Base-by-base conservation (phyloP, 2,113 vertebrate species). In the Amia ocellicauda region DNA sequence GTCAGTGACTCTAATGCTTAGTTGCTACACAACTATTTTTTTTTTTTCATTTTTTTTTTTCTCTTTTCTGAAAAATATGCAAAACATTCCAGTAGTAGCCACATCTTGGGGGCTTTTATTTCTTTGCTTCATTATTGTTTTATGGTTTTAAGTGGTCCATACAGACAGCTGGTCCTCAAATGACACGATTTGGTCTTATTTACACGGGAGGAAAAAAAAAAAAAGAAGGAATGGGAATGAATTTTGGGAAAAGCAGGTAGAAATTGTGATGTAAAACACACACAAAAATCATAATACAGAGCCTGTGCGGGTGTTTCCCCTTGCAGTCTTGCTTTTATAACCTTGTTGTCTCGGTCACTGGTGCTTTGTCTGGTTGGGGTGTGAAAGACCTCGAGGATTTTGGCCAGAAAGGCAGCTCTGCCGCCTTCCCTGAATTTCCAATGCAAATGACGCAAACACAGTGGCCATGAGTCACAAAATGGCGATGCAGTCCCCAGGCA, bases 71-170 rank as follows among this genome's bases (percentile, higher is more conserved):
- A 86, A 84, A 84, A 80, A 87, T 86, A 85, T 78, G 83, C 78
- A 88, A 86, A 85, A 90, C 86, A 89, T 89, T 89, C 88, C 87
- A 90, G 87, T 86, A 86, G 77, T 80, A 80, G 86, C 85, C 80
- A 80, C 81, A 77, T 69, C 65, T 71, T 27, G 45, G 80, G 81
- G 82, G 80, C 80, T 78, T 69, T 72, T 67, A 62, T 74, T n/a
- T n/a, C n/a, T 36, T 11, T 36, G 5, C 11, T 36, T 36, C 31
- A 5, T 36, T 36, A 7, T 36, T 5, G 11, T 36, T 36, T 7
- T 42, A 43, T 64, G 67, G 67, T 68, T 71, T 74, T 78, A 81
- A 63, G 59, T 69, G 65, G 73, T 86, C 82, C 76, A 47, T 83
- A 79, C 78, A 83, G 74, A 80, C 71, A 77, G 74, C 71, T 82